phyloP scores from a whole-genome alignment of 2,888 invertebrate species.

The Amiota minor region DNA sequence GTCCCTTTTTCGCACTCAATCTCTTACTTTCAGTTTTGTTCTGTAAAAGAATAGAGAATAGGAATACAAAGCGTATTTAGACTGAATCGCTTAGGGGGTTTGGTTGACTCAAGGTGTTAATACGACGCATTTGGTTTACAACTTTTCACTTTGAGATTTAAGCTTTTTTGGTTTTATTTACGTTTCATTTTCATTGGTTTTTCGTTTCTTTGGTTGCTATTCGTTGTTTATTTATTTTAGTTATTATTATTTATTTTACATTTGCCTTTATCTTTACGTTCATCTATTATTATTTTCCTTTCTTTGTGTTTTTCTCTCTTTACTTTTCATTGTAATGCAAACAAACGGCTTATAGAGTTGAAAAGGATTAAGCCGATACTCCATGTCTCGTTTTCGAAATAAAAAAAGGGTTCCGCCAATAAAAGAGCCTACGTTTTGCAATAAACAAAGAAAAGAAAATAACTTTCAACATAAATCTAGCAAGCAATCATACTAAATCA shows the following conservation, averaged over 20 bases:
- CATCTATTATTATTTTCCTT: neutral
- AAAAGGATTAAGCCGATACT: constrained; percentile 1
- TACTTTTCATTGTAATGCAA: neutral
- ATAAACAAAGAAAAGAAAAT: neutral
- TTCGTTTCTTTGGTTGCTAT: constrained; percentile 7
- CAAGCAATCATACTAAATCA: constrained; percentile 8
- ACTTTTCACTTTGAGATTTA: constrained; percentile 65
- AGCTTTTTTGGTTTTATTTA: constrained; percentile 48
- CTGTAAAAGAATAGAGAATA: too few relatives aligned
- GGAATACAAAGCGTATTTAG: neutral
- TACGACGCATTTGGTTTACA: constrained; percentile 62
- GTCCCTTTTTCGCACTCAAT: constrained; percentile 11
- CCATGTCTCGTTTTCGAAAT: neutral
- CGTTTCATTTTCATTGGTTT: constrained; percentile 52
- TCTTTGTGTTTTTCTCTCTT: neutral
- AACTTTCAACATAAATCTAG: neutral
- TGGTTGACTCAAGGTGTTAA: constrained; percentile 44
- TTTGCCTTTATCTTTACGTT: constrained; percentile 28
- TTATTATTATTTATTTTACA: constrained; percentile 58
- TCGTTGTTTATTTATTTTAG: constrained; percentile 56
- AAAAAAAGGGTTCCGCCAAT: neutral
- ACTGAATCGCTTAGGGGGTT: neutral
- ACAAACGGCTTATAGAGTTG: constrained; percentile 3
- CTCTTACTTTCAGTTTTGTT: neutral
- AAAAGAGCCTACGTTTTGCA: too few relatives aligned